Conservation (phyloP, 2,888 invertebrate species). For the Pasiphila rectangulata region DNA sequence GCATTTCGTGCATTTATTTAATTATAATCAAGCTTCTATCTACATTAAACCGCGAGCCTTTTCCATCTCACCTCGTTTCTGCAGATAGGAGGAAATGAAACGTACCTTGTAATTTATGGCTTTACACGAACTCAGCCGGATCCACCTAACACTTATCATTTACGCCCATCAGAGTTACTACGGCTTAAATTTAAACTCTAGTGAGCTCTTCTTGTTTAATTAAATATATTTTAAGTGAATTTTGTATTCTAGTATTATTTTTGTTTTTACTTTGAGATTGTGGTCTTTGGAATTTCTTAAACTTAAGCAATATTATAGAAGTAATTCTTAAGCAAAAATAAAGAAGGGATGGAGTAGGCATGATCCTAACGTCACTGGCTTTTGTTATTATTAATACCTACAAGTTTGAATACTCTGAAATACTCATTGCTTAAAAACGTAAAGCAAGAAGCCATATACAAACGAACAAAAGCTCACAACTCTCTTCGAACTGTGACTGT, state of each 20-base stretch:
- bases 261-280: not conserved
- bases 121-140: conserved; percentile 57
- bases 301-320: too few relatives aligned
- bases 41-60: conserved; percentile 34
- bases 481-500: conserved; percentile 20
- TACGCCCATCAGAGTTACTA: conserved; percentile 51
- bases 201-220: conserved; percentile 3
- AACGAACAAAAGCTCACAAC: conserved; percentile 11
- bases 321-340: too few relatives aligned
- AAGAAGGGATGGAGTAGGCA: too few relatives aligned
- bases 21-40: conserved; percentile 23
- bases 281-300: too few relatives aligned
- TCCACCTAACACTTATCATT: conserved; percentile 72
- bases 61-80: conserved; percentile 35
- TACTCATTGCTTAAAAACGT: conserved; percentile 10
- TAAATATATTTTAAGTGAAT: conserved; percentile 1
- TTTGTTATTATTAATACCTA: too few relatives aligned
- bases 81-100: conserved; percentile 75
- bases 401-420: too few relatives aligned
- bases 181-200: conserved; percentile 10
- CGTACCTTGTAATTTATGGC: conserved; percentile 68
- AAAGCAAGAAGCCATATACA: conserved; percentile 3
- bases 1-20: conserved; percentile 11
- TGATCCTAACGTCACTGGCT: too few relatives aligned
- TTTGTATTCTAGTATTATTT: not conserved